Evolutionary conservation across 2,797 vertebrate genomes (phyloP).

Genomic region (Rhodeus uyekii): DNA sequence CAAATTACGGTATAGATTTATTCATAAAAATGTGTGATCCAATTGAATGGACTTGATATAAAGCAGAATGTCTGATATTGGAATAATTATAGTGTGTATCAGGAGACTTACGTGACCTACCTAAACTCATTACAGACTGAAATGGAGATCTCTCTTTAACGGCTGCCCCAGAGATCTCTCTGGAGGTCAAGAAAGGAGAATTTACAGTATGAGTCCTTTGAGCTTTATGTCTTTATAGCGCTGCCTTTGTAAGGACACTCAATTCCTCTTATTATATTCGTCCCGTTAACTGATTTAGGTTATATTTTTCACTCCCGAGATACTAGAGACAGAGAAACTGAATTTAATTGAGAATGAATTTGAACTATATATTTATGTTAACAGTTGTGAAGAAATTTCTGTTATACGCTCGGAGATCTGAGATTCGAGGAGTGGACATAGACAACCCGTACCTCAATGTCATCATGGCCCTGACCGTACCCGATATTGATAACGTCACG

Average conservation of each 20-base stretch:
- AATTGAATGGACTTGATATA: conserved; percentile 8
- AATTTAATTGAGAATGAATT: neutral
- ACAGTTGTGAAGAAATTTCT: conserved; percentile 87
- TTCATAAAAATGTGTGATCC: neutral
- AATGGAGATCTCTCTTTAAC: conserved; percentile 38
- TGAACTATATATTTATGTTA: neutral
- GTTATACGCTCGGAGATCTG: conserved; percentile 82
- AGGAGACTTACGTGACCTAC: conserved; percentile 41
- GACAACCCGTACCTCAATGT: conserved; percentile 87
- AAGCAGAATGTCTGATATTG: conserved; percentile 43
- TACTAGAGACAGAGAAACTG: neutral
- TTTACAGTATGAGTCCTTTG: conserved; percentile 25
- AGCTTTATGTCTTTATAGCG: conserved; percentile 29
- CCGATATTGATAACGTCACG: conserved; percentile 86
- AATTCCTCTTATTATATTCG: conserved; percentile 28
- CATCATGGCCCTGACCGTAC: conserved; percentile 86
- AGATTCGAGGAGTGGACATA: conserved; percentile 87
- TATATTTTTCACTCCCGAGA: neutral
- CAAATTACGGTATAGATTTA: neutral
- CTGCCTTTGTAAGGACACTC: conserved; percentile 20
- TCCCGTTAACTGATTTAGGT: conserved; percentile 21
- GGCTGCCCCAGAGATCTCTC: conserved; percentile 25
- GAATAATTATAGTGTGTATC: conserved; percentile 36
- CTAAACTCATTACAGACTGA: conserved; percentile 49
- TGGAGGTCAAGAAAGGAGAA: conserved; percentile 43